These are phyloP conservation scores for Caenorhabditis virilis DNA, from an alignment of 2,888 invertebrate genomes.

Conservation along the genomic window DNA sequence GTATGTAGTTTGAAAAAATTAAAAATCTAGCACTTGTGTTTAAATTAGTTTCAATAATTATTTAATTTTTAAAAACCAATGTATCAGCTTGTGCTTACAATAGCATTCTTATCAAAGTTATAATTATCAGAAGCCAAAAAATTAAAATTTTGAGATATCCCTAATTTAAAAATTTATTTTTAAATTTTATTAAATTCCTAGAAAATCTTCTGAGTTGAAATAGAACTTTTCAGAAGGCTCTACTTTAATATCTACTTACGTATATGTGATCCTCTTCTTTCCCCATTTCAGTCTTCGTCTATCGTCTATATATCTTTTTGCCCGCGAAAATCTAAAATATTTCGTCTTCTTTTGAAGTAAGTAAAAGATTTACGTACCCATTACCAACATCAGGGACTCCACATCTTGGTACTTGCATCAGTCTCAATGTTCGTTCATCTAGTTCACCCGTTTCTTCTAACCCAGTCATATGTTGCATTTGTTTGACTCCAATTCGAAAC, in stretches of 20 bases:
- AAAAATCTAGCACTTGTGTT: too few species aligned
- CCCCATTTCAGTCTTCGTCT: neutral
- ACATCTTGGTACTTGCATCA: conserved; percentile 36
- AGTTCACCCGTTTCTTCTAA: conserved; percentile 32
- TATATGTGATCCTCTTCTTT: neutral
- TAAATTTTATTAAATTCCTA: neutral
- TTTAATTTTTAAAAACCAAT: too few species aligned
- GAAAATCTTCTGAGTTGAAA: neutral
- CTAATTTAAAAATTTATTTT: too few species aligned
- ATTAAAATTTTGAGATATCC: too few species aligned
- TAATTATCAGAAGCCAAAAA: too few species aligned
- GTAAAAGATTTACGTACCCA: neutral
- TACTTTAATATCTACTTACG: too few species aligned
- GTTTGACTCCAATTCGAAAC: conserved; percentile 16
- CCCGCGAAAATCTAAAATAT: neutral
- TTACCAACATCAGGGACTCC: conserved; percentile 24
- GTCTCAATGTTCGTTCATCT: conserved; percentile 27
- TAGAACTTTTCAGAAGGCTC: neutral
- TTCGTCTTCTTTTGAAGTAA: neutral
- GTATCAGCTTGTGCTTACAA: too few species aligned
- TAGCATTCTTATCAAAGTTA: too few species aligned
- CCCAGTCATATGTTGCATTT: conserved; percentile 37
- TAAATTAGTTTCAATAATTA: too few species aligned
- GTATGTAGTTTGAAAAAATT: too few species aligned
- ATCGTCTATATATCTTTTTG: neutral